Evolutionary conservation across 2,888 invertebrate genomes (phyloP), one percentile per base, ranked within the genome.

Genomic region (Drosophila macrothrix): DNA sequence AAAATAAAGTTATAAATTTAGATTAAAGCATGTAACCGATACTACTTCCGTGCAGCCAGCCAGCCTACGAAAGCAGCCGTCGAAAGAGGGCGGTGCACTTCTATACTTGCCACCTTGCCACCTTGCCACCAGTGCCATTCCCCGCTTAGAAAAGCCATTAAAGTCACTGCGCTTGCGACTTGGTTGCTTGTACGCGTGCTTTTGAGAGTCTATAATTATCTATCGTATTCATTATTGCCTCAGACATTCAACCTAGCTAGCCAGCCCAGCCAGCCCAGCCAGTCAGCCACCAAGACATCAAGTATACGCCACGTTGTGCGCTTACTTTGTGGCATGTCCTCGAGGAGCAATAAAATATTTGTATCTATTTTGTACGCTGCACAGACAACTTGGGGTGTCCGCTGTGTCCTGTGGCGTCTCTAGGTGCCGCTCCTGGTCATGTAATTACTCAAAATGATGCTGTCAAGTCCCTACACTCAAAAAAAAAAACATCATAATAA

Each of bases 321-420:
- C 68, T 67, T 41, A 29, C 67, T 54, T 49, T 59, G 72, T 68
- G 74, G 67, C 76, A 83, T 85, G 85, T 89, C 91, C 91, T 91
- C 61, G 63, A 89, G 90, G 91, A 78, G 82, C 88, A 90, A 91
- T 91, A 91, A 91, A 90, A 89, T 83, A 81, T 80, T 89, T 88
- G 81, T 90, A 85, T 90, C 91, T 84, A 84, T 81, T 83, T 81
- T 64, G 74, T 82, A 68, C 67, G 29, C 62, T 67, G 49, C 64
- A 62, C 63, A 43, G 61, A 43, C 58, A 25, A 28, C 31, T 31
- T 49, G 46, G 59, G 59, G 53, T 52, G 43, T 39, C 49, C 55
- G 50, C 61, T 28, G n/a, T 7, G 37, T 37, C 55, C 55, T 28
- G n/a, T 37, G 37, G 37, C 35, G 12, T 22, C 60, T 63, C 60